Evolutionary conservation across 2,888 invertebrate species (phyloP).

Genomic region (Apodemia zela): DNA sequence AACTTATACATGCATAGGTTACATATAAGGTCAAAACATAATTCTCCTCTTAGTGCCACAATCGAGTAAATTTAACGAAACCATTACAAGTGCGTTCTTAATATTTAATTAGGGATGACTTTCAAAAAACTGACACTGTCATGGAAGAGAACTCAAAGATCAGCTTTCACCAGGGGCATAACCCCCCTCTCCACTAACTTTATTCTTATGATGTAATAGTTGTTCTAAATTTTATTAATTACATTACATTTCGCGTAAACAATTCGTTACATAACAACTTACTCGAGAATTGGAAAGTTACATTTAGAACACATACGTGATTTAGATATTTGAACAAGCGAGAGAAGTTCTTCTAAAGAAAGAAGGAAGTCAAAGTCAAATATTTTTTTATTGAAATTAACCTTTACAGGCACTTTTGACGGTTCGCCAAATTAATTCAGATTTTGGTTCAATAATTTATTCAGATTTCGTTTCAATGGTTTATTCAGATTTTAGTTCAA

Average conservation of each 20-base stretch:
- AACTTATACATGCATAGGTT: too few relatives aligned
- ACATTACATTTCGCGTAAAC: conserved; percentile 12
- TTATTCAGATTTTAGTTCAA: too few relatives aligned
- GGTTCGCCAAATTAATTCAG: too few relatives aligned
- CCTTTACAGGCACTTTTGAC: too few relatives aligned
- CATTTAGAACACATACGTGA: neutral
- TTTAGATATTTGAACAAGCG: neutral
- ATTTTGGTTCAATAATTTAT: too few relatives aligned
- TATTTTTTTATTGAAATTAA: too few relatives aligned
- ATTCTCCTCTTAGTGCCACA: too few relatives aligned
- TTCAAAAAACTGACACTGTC: neutral
- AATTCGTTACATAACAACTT: neutral
- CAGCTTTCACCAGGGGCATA: neutral
- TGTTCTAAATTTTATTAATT: conserved; percentile 14
- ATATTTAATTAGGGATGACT: neutral
- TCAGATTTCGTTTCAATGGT: too few relatives aligned
- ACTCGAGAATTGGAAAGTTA: conserved; percentile 12
- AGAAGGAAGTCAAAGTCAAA: too few relatives aligned
- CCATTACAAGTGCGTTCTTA: too few relatives aligned
- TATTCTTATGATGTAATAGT: conserved; percentile 2
- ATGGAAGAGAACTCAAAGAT: neutral
- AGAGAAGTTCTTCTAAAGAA: neutral
- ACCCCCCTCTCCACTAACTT: neutral
- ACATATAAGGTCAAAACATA: too few relatives aligned
- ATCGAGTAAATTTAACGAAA: too few relatives aligned